Conservation (phyloP, 2,113 vertebrate species). For the Carassius carassius region DNA sequence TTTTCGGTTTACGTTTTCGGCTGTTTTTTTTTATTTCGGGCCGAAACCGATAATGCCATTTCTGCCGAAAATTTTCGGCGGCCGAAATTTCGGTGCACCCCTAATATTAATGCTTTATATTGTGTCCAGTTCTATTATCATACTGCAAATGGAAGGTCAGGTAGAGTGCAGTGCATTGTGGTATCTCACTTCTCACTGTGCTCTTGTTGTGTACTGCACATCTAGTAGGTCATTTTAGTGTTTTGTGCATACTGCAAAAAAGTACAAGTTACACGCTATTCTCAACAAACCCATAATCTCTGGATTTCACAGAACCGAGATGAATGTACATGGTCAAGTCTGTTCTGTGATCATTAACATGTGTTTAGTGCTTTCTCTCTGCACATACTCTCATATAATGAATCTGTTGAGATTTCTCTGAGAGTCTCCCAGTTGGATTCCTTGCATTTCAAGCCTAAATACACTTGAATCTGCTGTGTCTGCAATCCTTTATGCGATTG, state of each 20-base stretch:
- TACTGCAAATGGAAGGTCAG: not conserved
- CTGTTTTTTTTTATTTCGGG: no score
- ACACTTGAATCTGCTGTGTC: not conserved
- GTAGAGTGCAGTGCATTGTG: not conserved
- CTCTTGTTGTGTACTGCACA: not conserved
- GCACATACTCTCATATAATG: not conserved
- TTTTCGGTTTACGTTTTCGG: no score
- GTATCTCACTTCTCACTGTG: not conserved
- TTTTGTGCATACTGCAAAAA: not conserved
- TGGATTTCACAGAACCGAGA: not conserved
- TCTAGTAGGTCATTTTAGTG: not conserved
- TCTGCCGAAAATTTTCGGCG: no score
- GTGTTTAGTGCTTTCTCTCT: not conserved
- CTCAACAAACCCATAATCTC: not conserved
- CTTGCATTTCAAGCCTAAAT: constrained; percentile 1
- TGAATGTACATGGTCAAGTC: not conserved
- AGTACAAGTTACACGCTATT: not conserved
- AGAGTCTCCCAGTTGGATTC: constrained; percentile 20
- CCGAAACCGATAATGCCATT: no score
- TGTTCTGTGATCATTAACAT: not conserved
- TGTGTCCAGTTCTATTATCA: not conserved
- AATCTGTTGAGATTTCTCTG: not conserved
- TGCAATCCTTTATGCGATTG: not conserved
- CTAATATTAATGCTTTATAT: constrained; percentile 1
- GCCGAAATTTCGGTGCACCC: no score